phyloP scores from a whole-genome alignment of 2,888 invertebrate species.

The Chymomyza fuscimana region DNA sequence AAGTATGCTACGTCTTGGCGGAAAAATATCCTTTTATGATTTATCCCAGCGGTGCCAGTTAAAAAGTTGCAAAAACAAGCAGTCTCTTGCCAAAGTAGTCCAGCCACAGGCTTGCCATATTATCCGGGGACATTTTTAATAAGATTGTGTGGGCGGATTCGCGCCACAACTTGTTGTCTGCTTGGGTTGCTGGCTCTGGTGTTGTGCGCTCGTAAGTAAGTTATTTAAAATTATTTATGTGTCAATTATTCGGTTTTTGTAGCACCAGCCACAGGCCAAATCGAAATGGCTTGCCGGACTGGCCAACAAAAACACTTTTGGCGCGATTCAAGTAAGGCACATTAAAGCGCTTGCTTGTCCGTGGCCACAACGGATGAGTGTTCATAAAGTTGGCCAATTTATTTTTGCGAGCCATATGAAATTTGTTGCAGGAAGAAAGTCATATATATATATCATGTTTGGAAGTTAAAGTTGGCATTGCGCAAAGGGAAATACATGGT shows the following conservation, averaged over 20 bases:
- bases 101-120: constrained; percentile 27
- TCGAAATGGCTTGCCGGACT: constrained; percentile 27
- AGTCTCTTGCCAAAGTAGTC: constrained; percentile 16
- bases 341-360: background rate
- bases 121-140: constrained; percentile 64
- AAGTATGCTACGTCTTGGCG: background rate
- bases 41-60: constrained; percentile 67
- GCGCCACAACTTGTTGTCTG: background rate
- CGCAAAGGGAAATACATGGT: background rate
- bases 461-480: background rate
- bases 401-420: background rate
- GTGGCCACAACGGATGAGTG: background rate
- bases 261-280: constrained; percentile 28
- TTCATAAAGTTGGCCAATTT: background rate
- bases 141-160: constrained; percentile 60
- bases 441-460: background rate
- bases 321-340: background rate
- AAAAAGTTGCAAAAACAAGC: constrained; percentile 59
- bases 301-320: constrained; percentile 19
- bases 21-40: constrained; percentile 65
- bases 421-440: background rate
- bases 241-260: constrained; percentile 59
- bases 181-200: constrained; percentile 20
- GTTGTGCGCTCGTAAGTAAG: constrained; percentile 36
- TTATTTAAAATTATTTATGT: constrained; percentile 69